A percentile compares a stretch with the other conserved stretches of the same genome.
Conservation (phyloP, 2,113 vertebrate species). For the Odontesthes bonariensis region DNA sequence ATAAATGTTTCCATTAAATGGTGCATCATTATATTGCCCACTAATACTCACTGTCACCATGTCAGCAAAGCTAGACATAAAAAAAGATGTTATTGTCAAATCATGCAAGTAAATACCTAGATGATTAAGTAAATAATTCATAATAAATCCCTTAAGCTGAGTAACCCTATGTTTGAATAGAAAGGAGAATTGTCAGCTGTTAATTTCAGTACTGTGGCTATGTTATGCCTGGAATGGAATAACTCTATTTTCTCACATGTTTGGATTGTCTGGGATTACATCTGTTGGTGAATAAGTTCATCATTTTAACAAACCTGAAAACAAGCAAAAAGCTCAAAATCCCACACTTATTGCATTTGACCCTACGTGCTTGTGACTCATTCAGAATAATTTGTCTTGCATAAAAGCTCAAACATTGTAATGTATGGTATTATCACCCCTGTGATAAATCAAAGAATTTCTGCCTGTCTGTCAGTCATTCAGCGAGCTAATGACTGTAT, state of each 20-base stretch:
- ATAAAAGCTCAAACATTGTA: no score
- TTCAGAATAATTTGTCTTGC: no score
- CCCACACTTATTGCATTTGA: no score
- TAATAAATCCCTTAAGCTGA: background rate
- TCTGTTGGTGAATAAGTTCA: background rate
- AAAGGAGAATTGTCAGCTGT: background rate
- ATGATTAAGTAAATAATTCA: background rate
- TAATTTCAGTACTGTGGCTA: background rate
- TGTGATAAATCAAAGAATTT: background rate
- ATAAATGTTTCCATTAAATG: slow-evolving; percentile 29
- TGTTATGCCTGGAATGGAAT: background rate
- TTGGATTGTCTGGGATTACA: background rate
- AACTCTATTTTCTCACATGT: background rate
- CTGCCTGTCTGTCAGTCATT: background rate
- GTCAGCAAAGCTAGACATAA: slow-evolving; percentile 13
- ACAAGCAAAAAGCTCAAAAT: background rate
- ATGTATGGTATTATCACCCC: no score
- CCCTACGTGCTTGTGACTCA: no score
- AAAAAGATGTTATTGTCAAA: background rate
- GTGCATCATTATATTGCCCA: slow-evolving; percentile 2
- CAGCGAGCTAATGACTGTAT: background rate
- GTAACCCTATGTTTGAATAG: background rate
- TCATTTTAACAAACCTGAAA: background rate
- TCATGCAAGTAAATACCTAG: background rate
- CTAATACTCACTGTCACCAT: slow-evolving; percentile 17